These are phyloP conservation scores for Oryzias woworae DNA, from an alignment of 2,113 vertebrate species.

Conservation along the genomic window DNA sequence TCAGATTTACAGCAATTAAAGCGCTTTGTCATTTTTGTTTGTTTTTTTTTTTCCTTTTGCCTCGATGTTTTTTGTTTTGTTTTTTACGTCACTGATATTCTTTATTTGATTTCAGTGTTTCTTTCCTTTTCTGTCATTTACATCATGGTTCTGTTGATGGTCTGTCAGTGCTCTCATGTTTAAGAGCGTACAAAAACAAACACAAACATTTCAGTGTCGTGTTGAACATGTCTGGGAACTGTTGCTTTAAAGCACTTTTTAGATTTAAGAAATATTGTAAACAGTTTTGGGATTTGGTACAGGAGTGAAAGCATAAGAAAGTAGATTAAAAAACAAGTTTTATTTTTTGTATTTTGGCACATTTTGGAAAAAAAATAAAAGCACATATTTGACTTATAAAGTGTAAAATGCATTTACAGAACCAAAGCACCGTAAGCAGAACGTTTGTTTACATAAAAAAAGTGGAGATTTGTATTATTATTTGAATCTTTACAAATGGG, in stretches of 20 bases:
- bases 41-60: constrained; percentile 10
- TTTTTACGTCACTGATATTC: background rate
- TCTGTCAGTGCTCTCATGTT: background rate
- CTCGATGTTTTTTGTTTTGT: background rate
- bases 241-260: constrained; percentile 21
- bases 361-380: too few species aligned
- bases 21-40: constrained; percentile 45
- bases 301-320: background rate
- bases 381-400: too few species aligned
- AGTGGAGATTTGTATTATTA: background rate
- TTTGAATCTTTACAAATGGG: constrained; percentile 1
- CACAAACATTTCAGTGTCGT: constrained; percentile 31
- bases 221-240: constrained; percentile 7
- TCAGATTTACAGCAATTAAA: constrained; percentile 29
- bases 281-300: constrained; percentile 5
- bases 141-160: background rate
- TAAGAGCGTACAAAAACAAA: constrained; percentile 15
- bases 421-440: background rate
- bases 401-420: background rate
- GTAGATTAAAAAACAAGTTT: background rate
- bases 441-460: constrained; percentile 4
- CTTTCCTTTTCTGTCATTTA: background rate
- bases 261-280: background rate
- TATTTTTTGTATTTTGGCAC: background rate
- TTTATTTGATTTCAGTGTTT: background rate